Conservation (phyloP, 2,797 vertebrate genomes). For the Crocodylus rhombifer region DNA sequence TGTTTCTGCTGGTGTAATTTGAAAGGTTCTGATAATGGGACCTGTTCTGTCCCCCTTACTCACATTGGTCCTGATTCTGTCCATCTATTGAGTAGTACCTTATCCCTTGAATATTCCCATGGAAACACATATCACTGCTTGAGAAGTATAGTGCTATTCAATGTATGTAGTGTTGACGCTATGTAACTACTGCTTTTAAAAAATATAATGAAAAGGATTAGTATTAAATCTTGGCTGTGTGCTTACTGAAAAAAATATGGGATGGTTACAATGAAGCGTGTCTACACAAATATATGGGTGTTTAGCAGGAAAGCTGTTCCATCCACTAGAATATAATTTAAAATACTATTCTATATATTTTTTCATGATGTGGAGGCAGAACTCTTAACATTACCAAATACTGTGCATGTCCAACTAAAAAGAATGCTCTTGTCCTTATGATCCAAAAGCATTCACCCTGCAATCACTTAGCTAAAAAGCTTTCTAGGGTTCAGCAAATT, state of each 20-base stretch:
- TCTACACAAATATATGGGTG: neutral
- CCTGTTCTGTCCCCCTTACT: neutral
- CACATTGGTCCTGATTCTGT: neutral
- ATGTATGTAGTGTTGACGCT: neutral
- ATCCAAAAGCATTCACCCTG: neutral
- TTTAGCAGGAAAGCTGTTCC: neutral
- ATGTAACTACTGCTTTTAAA: neutral
- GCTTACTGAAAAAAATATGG: neutral
- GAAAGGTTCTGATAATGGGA: neutral
- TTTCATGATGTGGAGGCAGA: neutral
- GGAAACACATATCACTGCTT: neutral
- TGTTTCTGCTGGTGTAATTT: neutral
- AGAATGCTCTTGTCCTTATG: neutral
- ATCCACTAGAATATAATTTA: neutral
- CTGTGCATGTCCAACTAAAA: neutral
- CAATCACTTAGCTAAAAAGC: neutral
- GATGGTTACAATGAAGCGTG: rapidly evolving
- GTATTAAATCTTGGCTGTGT: neutral
- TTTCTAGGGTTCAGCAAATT: neutral
- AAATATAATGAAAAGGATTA: neutral
- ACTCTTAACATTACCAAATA: neutral
- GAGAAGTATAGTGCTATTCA: neutral
- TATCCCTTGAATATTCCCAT: neutral
- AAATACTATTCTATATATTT: neutral
- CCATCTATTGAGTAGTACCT: neutral